Percentiles rank a stretch among this genome's conserved stretches.
phyloP scores from a whole-genome alignment of 2,113 vertebrate genomes.

The Sciurus niger region DNA sequence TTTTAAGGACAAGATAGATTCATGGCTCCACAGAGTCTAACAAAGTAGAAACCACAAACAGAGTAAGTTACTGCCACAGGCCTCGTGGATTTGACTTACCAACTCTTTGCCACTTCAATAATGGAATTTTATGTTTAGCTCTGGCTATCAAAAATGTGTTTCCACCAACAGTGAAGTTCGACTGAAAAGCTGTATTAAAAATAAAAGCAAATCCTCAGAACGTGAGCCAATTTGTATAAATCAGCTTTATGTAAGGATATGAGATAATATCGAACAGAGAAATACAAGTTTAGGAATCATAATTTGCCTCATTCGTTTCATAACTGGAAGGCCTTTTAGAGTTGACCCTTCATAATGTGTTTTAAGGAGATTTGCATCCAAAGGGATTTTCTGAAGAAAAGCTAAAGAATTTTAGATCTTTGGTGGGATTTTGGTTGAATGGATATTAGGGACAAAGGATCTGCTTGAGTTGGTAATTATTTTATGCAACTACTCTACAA shows the following conservation, averaged over 20 bases:
- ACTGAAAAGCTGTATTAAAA: slow-evolving; percentile 83
- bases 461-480: slow-evolving; percentile 41
- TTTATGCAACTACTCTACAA: neutral
- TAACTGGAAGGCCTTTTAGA: slow-evolving; percentile 48
- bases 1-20: slow-evolving; percentile 94
- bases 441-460: neutral
- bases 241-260: slow-evolving; percentile 78
- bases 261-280: slow-evolving; percentile 66
- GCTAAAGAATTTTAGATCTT: slow-evolving; percentile 36
- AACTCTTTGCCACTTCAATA: slow-evolving; percentile 86
- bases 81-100: slow-evolving; percentile 85
- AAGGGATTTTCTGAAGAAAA: slow-evolving; percentile 44
- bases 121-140: slow-evolving; percentile 86
- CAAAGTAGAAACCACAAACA: slow-evolving; percentile 90
- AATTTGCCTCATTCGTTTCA: neutral
- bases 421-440: neutral
- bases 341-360: neutral
- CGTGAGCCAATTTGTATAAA: slow-evolving; percentile 80
- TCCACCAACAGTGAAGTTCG: slow-evolving; percentile 77
- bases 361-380: slow-evolving; percentile 44
- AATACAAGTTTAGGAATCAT: neutral
- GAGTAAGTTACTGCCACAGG: slow-evolving; percentile 88
- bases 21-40: slow-evolving; percentile 92
- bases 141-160: slow-evolving; percentile 83
- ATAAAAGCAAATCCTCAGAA: slow-evolving; percentile 79